Evolutionary conservation across 2,113 vertebrate species (phyloP).

Genomic region (Rhinoptilus africanus): DNA sequence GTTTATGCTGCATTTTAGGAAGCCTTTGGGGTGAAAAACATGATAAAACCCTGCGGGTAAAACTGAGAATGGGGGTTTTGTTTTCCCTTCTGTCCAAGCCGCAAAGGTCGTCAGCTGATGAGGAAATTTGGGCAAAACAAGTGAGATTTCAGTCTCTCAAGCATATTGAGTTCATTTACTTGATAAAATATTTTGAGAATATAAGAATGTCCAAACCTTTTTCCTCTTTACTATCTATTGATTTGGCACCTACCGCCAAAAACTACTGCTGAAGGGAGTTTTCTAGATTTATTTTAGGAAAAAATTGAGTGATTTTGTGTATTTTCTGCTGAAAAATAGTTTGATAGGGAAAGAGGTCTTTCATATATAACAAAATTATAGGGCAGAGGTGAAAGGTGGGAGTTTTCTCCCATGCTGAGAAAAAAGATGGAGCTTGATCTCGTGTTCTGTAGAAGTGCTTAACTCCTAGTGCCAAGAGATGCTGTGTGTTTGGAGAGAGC

Average conservation of each 20-base stretch:
- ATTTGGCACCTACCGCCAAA: neutral
- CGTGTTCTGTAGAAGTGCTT: neutral
- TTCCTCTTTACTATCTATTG: neutral
- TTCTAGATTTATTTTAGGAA: neutral
- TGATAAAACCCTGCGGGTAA: neutral
- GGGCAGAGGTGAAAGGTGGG: neutral
- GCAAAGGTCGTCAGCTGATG: neutral
- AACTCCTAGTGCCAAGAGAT: neutral
- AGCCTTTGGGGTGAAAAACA: neutral
- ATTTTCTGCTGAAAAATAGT: neutral
- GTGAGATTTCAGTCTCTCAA: neutral
- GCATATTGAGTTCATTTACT: neutral
- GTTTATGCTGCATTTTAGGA: neutral
- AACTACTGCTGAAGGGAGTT: neutral
- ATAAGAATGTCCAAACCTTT: neutral
- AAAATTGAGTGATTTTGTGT: neutral
- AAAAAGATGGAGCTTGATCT: neutral
- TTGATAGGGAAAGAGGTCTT: neutral
- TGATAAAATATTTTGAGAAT: neutral
- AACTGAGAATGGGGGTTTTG: neutral
- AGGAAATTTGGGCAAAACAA: neutral
- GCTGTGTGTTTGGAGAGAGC: neutral
- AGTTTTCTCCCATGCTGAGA: neutral
- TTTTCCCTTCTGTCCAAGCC: neutral
- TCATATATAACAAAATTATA: neutral